Evolutionary conservation across 2,113 vertebrate genomes (phyloP).

Genomic region (Cyanoramphus novaezelandiae): DNA sequence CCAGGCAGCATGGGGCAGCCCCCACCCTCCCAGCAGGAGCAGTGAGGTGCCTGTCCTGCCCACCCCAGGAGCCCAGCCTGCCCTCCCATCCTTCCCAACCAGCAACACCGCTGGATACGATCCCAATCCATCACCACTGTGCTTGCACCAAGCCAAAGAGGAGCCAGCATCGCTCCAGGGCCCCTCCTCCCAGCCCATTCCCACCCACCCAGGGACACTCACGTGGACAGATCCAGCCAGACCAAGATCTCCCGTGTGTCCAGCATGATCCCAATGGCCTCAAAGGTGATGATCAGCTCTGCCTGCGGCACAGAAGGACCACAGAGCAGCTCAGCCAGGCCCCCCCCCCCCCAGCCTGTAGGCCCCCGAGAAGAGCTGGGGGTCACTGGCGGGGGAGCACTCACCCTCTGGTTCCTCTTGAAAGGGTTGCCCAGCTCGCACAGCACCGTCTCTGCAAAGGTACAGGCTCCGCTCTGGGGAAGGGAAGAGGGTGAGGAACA

Average conservation of each 20-base stretch:
- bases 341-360: background rate
- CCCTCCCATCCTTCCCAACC: background rate
- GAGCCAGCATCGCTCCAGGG: accelerated
- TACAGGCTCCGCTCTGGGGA: constrained; percentile 69
- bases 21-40: background rate
- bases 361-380: background rate
- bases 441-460: constrained; percentile 62
- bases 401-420: constrained; percentile 82
- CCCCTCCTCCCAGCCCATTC: background rate
- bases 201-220: constrained; percentile 47
- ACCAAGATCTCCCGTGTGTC: constrained; percentile 77
- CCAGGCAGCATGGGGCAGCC: background rate
- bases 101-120: accelerated
- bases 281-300: constrained; percentile 79
- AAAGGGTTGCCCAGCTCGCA: constrained; percentile 93
- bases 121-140: accelerated
- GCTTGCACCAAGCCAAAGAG: background rate
- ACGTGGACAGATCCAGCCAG: constrained; percentile 88
- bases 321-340: accelerated
- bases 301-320: constrained; percentile 64
- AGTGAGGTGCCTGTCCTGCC: accelerated
- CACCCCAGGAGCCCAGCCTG: background rate
- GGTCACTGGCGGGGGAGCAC: background rate
- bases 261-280: constrained; percentile 81
- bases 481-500: background rate